Base-by-base conservation (phyloP, 2,888 invertebrate species). In the Patella pellucida region DNA sequence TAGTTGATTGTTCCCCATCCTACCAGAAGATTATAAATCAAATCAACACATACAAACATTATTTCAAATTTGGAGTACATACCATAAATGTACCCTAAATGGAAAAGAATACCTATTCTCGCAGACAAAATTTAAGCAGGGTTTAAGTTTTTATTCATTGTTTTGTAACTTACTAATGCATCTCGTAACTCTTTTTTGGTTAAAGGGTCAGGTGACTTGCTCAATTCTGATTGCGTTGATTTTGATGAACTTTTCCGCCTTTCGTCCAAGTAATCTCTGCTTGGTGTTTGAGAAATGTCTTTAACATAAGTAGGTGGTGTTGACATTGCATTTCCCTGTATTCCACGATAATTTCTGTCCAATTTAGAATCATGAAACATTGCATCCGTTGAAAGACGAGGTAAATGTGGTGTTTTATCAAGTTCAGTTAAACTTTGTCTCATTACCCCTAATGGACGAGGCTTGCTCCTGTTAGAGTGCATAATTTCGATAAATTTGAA, bases 121-220 rank as follows among this genome's bases (percentile, higher is more conserved):
- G 31, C 31, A 31, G 31, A 31, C 31, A 31, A 31, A 3, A 41
- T 41, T 9, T 9, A 16, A 5, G 69, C 1, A 69, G 69, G 69
- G 16, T 41, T 41, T 9, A 41, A 41, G 9, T 9, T 41, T 62
- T 62, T 19, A 16, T 41, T 16, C 11, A 16, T 41, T 41, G 1
- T 41, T 41, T 19, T 16, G 19, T 31, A 51, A 73, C 79, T 78
- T 78, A 86, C 86, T 83, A 84, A 81, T 0, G 82, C 81, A 56
- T 86, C 87, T 68, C 77, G 76, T 14, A 87, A 81, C 75, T 86
- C 86, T 69, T 84, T 86, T 73, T 82, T 84, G 31, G 85, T 84
- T 62, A 81, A 82, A 11, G 77, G 69, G 31, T 85, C 82, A 71
- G 82, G 85, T 27, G 83, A 82, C 69, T 83, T 84, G 11, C 78